These are phyloP conservation scores for Leuciscus idus DNA, from an alignment of 2,113 vertebrate species.

Conservation along the genomic window DNA sequence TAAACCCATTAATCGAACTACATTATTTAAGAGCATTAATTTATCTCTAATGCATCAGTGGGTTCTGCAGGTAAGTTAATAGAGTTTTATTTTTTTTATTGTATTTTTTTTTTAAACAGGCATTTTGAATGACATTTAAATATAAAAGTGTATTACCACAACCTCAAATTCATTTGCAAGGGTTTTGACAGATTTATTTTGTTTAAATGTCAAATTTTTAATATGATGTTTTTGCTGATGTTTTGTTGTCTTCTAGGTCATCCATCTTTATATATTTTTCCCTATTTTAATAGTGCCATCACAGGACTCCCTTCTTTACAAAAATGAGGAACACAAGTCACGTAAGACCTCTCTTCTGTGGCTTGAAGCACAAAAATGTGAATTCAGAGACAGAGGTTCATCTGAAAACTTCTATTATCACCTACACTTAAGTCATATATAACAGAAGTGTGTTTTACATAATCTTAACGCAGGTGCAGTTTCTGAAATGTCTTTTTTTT, in stretches of 20 bases:
- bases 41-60: not conserved
- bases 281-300: not conserved
- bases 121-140: not conserved
- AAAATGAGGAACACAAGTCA: not conserved
- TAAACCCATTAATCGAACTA: not conserved
- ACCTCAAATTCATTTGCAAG: not conserved
- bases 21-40: not conserved
- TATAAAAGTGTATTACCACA: not conserved
- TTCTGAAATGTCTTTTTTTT: not conserved
- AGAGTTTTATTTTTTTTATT: not conserved
- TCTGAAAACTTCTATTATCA: not conserved
- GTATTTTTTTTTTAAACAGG: not conserved
- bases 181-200: not conserved
- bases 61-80: not conserved
- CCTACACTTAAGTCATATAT: not conserved
- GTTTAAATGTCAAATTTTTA: conserved; percentile 4
- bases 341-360: not conserved
- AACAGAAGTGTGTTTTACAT: not conserved
- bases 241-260: not conserved
- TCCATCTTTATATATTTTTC: not conserved
- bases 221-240: not conserved
- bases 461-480: not conserved
- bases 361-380: not conserved
- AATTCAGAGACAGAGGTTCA: not conserved
- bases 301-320: not conserved